Conservation (phyloP, 2,797 vertebrate genomes). For the Enteromius afrohamiltoni region DNA sequence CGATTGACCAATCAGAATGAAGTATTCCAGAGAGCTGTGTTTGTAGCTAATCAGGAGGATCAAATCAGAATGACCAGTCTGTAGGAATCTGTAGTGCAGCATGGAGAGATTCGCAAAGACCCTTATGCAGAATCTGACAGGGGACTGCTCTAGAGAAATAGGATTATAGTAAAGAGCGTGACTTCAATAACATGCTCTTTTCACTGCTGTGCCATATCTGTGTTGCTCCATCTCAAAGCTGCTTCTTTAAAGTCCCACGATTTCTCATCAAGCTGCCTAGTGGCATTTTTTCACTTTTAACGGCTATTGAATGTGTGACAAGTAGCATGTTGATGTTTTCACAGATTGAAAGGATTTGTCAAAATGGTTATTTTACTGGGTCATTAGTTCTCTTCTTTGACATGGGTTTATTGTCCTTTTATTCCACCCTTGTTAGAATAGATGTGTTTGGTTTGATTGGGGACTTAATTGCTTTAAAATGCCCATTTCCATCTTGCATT, state of each 20-base stretch:
- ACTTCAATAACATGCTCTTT: constrained; percentile 50
- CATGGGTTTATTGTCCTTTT: neutral
- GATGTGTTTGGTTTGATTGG: neutral
- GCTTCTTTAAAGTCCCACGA: constrained; percentile 25
- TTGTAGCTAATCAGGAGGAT: neutral
- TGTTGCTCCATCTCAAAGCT: constrained; percentile 9
- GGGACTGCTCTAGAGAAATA: constrained; percentile 54
- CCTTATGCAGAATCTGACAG: neutral
- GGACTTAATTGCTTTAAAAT: neutral
- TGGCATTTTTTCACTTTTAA: constrained; percentile 22
- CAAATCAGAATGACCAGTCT: constrained; percentile 2
- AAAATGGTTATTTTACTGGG: constrained; percentile 5
- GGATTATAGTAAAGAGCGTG: constrained; percentile 42
- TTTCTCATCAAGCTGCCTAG: constrained; percentile 11
- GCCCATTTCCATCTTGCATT: neutral
- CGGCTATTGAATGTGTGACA: constrained; percentile 10
- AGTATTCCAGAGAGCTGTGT: neutral
- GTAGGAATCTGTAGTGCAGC: neutral
- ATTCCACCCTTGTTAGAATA: neutral
- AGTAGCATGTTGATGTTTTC: neutral
- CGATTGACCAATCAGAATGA: neutral
- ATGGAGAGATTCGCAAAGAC: neutral
- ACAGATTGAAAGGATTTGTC: constrained; percentile 27
- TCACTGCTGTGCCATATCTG: constrained; percentile 38
- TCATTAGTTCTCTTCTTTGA: constrained; percentile 10